Conservation (phyloP, 37 sponge, comb jelly and placozoan genomes). For the Haliclona indistincta region DNA sequence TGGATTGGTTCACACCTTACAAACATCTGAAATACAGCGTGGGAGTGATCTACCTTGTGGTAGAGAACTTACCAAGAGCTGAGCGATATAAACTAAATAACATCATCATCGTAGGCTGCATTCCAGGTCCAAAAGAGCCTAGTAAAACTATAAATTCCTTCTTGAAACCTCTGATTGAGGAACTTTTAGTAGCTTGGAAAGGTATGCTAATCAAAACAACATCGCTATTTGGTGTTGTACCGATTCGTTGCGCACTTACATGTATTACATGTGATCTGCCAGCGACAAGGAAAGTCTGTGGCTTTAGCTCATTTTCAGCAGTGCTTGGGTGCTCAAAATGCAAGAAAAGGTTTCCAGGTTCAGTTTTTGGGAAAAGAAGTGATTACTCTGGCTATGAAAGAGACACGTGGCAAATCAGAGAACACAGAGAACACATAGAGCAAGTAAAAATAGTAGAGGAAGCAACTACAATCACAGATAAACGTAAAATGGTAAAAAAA, state of each 20-base stretch:
- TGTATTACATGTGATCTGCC: slow-evolving; percentile 26
- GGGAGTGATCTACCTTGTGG: neutral
- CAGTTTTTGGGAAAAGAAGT: neutral
- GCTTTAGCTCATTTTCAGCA: slow-evolving; percentile 11
- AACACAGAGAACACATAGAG: neutral
- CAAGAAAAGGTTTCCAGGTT: neutral
- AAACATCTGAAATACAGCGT: neutral
- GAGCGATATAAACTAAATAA: neutral
- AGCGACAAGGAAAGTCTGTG: slow-evolving; percentile 26
- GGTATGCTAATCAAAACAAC: neutral
- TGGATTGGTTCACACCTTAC: neutral
- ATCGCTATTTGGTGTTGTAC: no score
- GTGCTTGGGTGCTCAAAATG: neutral
- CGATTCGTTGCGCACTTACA: slow-evolving; percentile 17
- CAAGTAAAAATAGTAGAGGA: neutral
- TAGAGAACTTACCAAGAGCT: neutral
- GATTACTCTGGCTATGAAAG: neutral
- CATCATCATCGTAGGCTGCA: neutral
- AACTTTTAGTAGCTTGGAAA: neutral
- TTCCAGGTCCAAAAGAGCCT: neutral
- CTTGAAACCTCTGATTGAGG: neutral
- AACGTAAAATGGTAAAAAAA: slow-evolving; percentile 4
- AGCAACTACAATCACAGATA: slow-evolving; percentile 9
- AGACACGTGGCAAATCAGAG: neutral
- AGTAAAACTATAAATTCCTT: neutral